phyloP scores from a whole-genome alignment of 2,888 invertebrate species.

The Nymphalis c-album region DNA sequence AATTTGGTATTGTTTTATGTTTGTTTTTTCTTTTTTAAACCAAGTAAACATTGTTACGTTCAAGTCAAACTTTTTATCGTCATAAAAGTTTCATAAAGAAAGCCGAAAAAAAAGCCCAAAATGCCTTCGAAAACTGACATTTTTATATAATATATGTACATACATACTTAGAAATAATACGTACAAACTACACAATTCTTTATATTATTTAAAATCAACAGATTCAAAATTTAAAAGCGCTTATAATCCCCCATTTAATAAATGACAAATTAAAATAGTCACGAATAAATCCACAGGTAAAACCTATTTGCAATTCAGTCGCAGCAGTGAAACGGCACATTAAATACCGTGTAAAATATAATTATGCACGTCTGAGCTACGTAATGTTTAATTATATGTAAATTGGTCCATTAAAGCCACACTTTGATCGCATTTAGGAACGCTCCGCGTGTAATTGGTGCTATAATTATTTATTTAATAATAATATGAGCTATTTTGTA shows the following conservation, averaged over 20 bases:
- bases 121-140: too few species aligned
- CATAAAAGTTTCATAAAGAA: too few species aligned
- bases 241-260: too few species aligned
- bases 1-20: too few species aligned
- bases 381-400: constrained; percentile 60
- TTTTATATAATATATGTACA: too few species aligned
- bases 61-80: too few species aligned
- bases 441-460: constrained; percentile 23
- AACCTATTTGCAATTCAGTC: neutral
- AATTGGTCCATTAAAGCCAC: constrained; percentile 46
- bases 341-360: constrained; percentile 27
- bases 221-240: too few species aligned
- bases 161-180: too few species aligned
- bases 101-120: too few species aligned
- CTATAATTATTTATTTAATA: constrained; percentile 24
- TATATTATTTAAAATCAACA: too few species aligned
- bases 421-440: constrained; percentile 55
- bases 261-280: neutral
- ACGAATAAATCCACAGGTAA: neutral
- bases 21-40: too few species aligned
- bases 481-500: constrained; percentile 6
- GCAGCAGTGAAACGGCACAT: constrained; percentile 16
- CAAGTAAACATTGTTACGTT: too few species aligned
- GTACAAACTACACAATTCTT: neutral
- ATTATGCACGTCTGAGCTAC: constrained; percentile 40